These are phyloP conservation scores for Ochropacha duplaris DNA, from an alignment of 2,888 invertebrate species.

Conservation along the genomic window DNA sequence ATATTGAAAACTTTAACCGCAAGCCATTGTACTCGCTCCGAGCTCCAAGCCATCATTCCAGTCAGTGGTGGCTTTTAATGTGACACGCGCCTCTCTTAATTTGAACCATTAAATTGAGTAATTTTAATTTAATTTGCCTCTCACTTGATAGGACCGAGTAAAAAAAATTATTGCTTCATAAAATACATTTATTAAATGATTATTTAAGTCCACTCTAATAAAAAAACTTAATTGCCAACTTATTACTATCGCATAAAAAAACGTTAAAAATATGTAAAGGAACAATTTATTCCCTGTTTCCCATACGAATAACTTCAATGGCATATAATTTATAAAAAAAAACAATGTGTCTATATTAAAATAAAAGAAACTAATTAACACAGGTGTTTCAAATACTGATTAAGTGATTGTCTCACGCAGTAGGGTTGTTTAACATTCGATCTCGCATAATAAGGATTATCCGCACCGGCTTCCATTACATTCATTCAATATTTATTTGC, in stretches of 20 bases:
- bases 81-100: conserved; percentile 75
- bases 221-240: neutral
- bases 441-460: conserved; percentile 75
- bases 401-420: conserved; percentile 23
- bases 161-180: too few species aligned
- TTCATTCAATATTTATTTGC: conserved; percentile 79
- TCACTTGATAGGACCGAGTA: neutral
- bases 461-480: conserved; percentile 49
- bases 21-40: conserved; percentile 40
- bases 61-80: conserved; percentile 50
- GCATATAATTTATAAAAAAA: neutral
- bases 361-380: neutral
- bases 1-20: conserved; percentile 81
- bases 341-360: conserved; percentile 1
- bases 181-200: neutral
- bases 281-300: neutral
- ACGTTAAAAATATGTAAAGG: neutral
- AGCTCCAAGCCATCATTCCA: conserved; percentile 32
- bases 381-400: conserved; percentile 14
- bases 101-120: conserved; percentile 60
- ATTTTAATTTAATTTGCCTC: conserved; percentile 57
- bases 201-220: neutral
- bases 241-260: neutral
- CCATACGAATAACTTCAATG: neutral
- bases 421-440: conserved; percentile 38